Conservation (phyloP, 2,797 vertebrate genomes). For the Darevskia nairensis region DNA sequence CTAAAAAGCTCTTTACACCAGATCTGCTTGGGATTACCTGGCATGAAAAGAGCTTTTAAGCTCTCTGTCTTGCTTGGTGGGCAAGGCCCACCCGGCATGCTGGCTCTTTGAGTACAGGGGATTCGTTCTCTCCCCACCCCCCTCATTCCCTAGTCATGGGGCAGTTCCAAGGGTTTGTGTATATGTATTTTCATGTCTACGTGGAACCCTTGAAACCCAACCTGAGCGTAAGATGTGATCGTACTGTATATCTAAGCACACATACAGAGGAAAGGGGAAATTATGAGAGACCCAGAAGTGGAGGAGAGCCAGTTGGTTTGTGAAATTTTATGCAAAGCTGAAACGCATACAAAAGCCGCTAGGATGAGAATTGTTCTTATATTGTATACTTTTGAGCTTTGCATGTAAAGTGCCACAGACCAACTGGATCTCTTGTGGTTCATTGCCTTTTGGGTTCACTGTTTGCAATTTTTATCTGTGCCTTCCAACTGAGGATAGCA, state of each 20-base stretch:
- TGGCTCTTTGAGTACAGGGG: no score
- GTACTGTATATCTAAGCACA: not conserved
- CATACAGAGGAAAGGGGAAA: not conserved
- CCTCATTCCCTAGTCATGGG: no score
- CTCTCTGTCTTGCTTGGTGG: no score
- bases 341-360: not conserved
- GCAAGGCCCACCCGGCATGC: no score
- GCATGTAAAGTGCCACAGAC: slow-evolving; percentile 15
- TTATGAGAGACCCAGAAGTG: not conserved
- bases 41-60: no score
- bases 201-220: no score
- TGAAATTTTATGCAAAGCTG: slow-evolving; percentile 5
- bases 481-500: not conserved
- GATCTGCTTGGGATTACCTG: no score
- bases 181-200: no score
- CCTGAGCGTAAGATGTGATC: no score
- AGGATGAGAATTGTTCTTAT: not conserved
- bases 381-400: slow-evolving; percentile 10
- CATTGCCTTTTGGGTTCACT: not conserved
- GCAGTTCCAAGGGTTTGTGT: no score
- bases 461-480: not conserved
- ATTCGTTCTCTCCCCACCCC: no score
- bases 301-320: not conserved
- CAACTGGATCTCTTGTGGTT: not conserved
- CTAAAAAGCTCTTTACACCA: no score